Evolutionary conservation across 2,113 vertebrate genomes (phyloP).

Genomic region (Gavia stellata): DNA sequence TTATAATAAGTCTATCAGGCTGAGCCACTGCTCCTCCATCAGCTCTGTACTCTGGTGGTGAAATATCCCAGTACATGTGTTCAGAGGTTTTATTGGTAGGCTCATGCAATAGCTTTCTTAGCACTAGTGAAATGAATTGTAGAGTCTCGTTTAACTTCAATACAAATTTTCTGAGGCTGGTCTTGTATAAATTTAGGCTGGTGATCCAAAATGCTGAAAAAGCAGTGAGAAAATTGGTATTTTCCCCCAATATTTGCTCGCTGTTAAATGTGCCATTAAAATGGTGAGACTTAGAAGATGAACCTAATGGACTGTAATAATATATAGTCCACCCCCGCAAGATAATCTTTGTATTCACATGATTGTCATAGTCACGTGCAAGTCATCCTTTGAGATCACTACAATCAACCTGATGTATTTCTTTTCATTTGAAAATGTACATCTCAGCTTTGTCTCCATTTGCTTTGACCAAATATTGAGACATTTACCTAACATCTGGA

Average conservation of each 20-base stretch:
- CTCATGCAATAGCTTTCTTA: neutral
- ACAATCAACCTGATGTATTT: neutral
- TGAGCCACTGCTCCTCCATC: neutral
- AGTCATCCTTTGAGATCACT: neutral
- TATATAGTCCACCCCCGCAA: neutral
- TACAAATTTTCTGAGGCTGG: neutral
- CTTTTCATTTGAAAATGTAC: conserved; percentile 33
- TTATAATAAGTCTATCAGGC: neutral
- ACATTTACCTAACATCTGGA: conserved; percentile 41
- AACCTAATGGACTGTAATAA: conserved; percentile 1
- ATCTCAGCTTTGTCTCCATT: conserved; percentile 5
- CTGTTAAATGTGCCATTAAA: neutral
- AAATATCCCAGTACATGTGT: neutral
- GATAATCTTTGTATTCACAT: neutral
- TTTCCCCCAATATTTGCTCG: neutral
- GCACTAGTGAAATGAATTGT: neutral
- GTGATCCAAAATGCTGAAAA: neutral
- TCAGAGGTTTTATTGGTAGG: neutral
- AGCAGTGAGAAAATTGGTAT: neutral
- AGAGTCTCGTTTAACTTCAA: neutral
- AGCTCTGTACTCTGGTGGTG: neutral
- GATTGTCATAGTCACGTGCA: neutral
- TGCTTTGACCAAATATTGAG: conserved; percentile 30
- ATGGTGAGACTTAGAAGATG: neutral
- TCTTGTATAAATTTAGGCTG: neutral